Evolutionary conservation across 2,888 invertebrate genomes (phyloP), one percentile per base, ranked within the genome.

Genomic region (Galerucella calmariensis): DNA sequence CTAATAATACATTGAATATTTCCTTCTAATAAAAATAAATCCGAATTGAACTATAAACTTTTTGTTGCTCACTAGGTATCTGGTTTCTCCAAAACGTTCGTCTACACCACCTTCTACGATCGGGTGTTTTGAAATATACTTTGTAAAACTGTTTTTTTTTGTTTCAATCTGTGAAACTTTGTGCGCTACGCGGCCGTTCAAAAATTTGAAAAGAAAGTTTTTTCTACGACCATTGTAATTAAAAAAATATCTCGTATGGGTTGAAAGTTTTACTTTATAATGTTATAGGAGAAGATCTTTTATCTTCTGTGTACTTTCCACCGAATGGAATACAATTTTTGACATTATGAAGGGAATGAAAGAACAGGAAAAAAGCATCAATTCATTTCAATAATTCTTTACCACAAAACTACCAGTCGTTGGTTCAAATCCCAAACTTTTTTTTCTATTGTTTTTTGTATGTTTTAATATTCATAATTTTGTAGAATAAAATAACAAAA

Each of bases 151-250:
- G 20, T 41, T 41, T 48, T 27, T 16, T 67, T 16, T 67, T 20
- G 48, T 51, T 56, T 56, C 51, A 51, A 53, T 24, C 46, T 65
- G 44, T n/a, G 65, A 44, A 20, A 35, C 48, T 65, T 67, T 67
- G 67, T 48, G 67, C 67, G 46, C 51, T 67, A 27, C 27, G 67
- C 67, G 67, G 67, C 67, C 67, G 12, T 67, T 48, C 27, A 14
- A 35, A 67, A 67, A 24, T 67, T 51, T 51, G 27, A n/a, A 24
- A 53, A 65, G 35, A 41, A 62, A 27, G 16, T 20, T 16, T 56
- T 20, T 56, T 56, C 20, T 16, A 9, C 56, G 56, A 56, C 20
- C 56, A 20, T 56, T 56, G 2, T 1, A 56, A 16, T 56, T 1
- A 53, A 12, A 5, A n/a, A n/a, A 14, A 51, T 51, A 51, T 8